A percentile compares a stretch with the other conserved stretches of the same genome.
phyloP scores from a whole-genome alignment of 1,140 invertebrate species.

The Drosophila insularis region DNA sequence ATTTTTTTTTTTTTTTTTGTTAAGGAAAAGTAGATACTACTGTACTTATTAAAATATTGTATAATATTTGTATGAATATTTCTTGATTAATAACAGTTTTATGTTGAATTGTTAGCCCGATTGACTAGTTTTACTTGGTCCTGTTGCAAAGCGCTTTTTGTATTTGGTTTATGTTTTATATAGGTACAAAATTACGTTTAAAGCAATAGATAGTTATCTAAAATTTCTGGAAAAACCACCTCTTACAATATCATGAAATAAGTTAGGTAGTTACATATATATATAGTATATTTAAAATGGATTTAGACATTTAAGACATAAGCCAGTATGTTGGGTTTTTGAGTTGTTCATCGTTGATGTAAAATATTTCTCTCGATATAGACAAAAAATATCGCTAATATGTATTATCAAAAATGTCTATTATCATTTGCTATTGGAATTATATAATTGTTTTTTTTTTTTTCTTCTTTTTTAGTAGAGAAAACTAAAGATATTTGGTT shows the following conservation, averaged over 20 bases:
- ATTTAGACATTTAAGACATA: neutral
- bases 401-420: constrained; percentile 2
- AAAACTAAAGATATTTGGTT: neutral
- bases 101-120: neutral
- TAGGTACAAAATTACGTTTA: constrained; percentile 12
- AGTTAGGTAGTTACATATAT: neutral
- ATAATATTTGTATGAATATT: constrained; percentile 1
- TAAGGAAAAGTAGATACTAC: constrained; percentile 17
- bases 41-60: neutral
- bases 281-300: neutral
- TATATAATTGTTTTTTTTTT: neutral
- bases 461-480: neutral
- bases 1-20: neutral
- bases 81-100: constrained; percentile 6
- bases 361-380: neutral
- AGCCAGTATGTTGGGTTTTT: neutral
- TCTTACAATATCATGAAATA: neutral
- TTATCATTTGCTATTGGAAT: neutral
- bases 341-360: neutral
- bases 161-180: neutral
- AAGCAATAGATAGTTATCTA: constrained; percentile 5
- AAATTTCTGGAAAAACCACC: neutral
- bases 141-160: constrained; percentile 14
- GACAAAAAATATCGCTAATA: neutral
- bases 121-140: constrained; percentile 12